These are phyloP conservation scores for Alsophila aescularia DNA, from an alignment of 2,888 invertebrate species.

Conservation along the genomic window DNA sequence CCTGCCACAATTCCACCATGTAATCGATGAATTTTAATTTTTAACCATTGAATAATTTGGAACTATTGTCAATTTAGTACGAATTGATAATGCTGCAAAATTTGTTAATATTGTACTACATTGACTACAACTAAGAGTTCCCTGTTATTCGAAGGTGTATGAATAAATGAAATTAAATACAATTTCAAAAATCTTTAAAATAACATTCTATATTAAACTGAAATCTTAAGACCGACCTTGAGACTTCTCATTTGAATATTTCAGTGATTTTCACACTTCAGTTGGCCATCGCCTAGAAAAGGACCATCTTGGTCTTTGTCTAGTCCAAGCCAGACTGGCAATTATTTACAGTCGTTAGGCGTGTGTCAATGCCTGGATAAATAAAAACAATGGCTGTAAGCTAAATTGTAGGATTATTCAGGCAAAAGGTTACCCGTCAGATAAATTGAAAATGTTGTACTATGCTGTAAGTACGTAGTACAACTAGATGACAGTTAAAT, in stretches of 20 bases:
- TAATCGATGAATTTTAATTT: no score
- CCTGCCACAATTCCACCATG: no score
- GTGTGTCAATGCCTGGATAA: conserved; percentile 1
- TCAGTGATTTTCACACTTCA: conserved; percentile 9
- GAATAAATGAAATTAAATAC: neutral
- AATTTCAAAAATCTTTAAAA: neutral
- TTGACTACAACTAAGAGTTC: no score
- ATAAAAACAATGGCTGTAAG: conserved; percentile 2
- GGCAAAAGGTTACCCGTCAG: neutral
- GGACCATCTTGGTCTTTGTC: conserved; percentile 2
- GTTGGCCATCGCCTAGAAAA: neutral
- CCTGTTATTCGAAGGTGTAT: no score
- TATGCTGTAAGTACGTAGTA: no score
- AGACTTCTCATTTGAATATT: conserved; percentile 4
- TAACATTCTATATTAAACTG: neutral
- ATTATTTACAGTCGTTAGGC: conserved; percentile 22
- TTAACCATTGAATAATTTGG: no score
- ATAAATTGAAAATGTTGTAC: neutral
- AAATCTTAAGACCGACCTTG: neutral
- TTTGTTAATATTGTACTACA: no score
- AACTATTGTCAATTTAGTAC: no score
- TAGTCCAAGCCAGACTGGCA: conserved; percentile 3
- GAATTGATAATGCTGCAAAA: no score
- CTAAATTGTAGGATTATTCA: neutral
- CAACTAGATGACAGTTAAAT: no score